Percentiles rank a stretch among this genome's conserved stretches.
phyloP scores from a whole-genome alignment of 1,140 invertebrate genomes.

The Helicoverpa armigera region DNA sequence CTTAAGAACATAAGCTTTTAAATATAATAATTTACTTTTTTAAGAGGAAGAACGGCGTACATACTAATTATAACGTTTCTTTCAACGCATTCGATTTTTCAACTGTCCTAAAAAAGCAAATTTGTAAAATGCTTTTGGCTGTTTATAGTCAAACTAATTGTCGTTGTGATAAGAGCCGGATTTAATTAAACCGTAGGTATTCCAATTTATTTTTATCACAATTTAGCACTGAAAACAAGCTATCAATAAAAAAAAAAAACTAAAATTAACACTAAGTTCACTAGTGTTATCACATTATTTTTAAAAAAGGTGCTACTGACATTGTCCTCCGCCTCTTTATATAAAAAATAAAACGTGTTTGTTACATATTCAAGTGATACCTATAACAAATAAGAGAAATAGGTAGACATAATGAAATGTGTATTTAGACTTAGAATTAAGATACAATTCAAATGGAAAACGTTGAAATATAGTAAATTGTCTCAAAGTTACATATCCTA shows the following conservation, averaged over 20 bases:
- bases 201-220: background rate
- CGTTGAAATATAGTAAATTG: no score
- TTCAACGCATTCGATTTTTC: no score
- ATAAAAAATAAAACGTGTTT: background rate
- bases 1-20: no score
- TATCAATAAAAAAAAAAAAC: no score
- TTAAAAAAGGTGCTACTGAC: background rate
- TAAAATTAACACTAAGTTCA: slow-evolving; percentile 6
- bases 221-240: background rate
- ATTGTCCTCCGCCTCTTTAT: background rate
- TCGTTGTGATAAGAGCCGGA: background rate
- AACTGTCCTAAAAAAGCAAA: no score
- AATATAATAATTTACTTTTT: no score
- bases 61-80: no score
- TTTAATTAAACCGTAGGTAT: background rate
- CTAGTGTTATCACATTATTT: background rate
- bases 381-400: background rate
- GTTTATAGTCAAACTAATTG: background rate
- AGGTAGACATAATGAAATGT: no score
- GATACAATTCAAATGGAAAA: no score
- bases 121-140: background rate
- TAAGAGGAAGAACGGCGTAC: no score
- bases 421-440: no score
- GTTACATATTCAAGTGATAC: background rate
- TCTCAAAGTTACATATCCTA: no score